Conservation (phyloP, 2,113 vertebrate genomes). For the Syngnathus floridae region DNA sequence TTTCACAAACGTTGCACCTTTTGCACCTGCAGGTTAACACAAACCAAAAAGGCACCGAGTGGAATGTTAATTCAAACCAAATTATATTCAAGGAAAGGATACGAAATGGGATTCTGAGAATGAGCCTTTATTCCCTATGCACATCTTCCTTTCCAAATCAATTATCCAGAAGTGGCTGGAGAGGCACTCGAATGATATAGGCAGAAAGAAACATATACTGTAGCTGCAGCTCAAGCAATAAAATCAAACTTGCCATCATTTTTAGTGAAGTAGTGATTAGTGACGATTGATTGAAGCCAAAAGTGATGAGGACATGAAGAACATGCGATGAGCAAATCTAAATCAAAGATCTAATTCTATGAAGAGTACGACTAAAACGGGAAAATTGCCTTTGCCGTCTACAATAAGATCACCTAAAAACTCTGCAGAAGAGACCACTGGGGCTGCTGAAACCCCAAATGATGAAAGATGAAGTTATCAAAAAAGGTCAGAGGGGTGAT, state of each 20-base stretch:
- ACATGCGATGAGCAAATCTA: background rate
- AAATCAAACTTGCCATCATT: slow-evolving; percentile 8
- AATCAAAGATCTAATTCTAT: background rate
- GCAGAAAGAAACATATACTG: slow-evolving; percentile 12
- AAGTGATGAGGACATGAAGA: background rate
- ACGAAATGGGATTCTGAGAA: slow-evolving; percentile 38
- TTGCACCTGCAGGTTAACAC: slow-evolving; percentile 20
- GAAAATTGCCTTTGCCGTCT: background rate
- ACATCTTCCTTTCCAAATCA: slow-evolving; percentile 55
- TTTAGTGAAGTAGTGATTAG: background rate
- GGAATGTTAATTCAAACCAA: slow-evolving; percentile 35
- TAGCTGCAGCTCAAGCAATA: slow-evolving; percentile 15
- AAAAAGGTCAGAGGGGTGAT: slow-evolving; percentile 44
- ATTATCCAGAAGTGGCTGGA: slow-evolving; percentile 43
- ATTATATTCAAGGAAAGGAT: slow-evolving; percentile 52
- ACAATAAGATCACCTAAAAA: background rate
- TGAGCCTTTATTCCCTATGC: slow-evolving; percentile 43
- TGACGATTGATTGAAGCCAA: background rate
- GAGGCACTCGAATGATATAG: slow-evolving; percentile 6
- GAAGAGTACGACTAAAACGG: background rate
- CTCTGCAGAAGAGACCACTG: slow-evolving; percentile 20
- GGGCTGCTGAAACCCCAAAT: slow-evolving; percentile 42
- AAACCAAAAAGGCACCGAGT: slow-evolving; percentile 25
- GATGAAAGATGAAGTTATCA: slow-evolving; percentile 32
- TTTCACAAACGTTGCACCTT: slow-evolving; percentile 4